Conservation (phyloP, 2,888 invertebrate species). For the Ormia ochracea region DNA sequence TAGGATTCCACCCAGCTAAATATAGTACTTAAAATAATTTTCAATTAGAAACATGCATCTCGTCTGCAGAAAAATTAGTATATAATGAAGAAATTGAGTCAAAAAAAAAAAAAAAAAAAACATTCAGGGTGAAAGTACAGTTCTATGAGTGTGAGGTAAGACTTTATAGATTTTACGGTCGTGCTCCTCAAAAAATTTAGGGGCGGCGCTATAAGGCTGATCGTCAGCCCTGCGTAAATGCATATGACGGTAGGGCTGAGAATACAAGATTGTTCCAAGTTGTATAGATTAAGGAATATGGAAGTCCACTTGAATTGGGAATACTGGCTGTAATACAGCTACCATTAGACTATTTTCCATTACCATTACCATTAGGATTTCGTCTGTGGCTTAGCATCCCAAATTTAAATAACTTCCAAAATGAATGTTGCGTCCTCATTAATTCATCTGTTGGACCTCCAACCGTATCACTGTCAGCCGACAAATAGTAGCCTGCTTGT, state of each 20-base stretch:
- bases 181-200: slow-evolving; percentile 49
- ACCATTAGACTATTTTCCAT: not conserved
- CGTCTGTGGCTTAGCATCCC: slow-evolving; percentile 25
- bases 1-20: no score
- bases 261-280: not conserved
- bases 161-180: slow-evolving; percentile 13
- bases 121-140: no score
- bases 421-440: slow-evolving; percentile 53
- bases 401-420: slow-evolving; percentile 54
- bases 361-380: slow-evolving; percentile 23
- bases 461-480: slow-evolving; percentile 39
- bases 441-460: slow-evolving; percentile 50
- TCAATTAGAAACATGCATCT: no score
- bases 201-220: slow-evolving; percentile 48
- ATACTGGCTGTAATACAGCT: not conserved
- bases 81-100: no score
- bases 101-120: no score
- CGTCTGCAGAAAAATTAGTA: no score
- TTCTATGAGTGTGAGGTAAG: not conserved
- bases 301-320: not conserved
- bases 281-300: slow-evolving; percentile 8
- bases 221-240: slow-evolving; percentile 31
- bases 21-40: no score
- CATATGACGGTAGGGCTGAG: not conserved
- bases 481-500: slow-evolving; percentile 49